Base-by-base conservation (phyloP, 2,113 vertebrate species). In the Paracanthobrama guichenoti region DNA sequence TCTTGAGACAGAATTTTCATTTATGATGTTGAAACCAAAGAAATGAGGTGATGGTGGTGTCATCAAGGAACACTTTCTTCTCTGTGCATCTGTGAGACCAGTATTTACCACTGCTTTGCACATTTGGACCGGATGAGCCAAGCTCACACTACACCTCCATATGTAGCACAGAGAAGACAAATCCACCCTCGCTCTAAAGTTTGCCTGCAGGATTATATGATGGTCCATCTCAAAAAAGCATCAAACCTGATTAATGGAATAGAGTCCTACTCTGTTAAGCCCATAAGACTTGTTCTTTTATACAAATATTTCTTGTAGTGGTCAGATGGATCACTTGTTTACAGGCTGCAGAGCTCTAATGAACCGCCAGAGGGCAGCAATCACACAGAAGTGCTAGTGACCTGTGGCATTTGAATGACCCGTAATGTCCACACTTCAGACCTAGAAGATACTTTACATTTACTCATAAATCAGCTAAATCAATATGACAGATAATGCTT, bases 121-220 rank as follows among this genome's bases (percentile, higher is more conserved):
- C 79, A 59, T 80, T 74, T 59, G 28, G 26, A 84, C 74, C 12
- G 75, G 74, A 84, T 76, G 84, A 88, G 67, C 67, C 46, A 80
- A 87, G n/a, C 75, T 89, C 83, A 69, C 86, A 82, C 83, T 28
- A 26, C 69, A 69, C 66, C 73, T 88, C 86, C 31, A 80, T 31
- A 89, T 88, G 79, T 88, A 76, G 79, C 88, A 89, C 26, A 16
- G 31, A 78, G 75, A 42, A 42, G 66, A 57, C 46, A 53, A 80
- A 80, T 80, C 42, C 59, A 50, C 42, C 24, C 24, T 66, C 18
- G 13, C 44, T 50, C 60, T 67, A 6, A 48, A 6, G 8, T 20
- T 16, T 46, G 42, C 16, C n/a, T 26, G 26, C 46, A 55, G 6
- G 3, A 55, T 26, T 78, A 16, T 48, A 26, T 4, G 5, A 79